Percentiles rank a stretch among this genome's conserved stretches.
Conservation (phyloP, 2,888 invertebrate genomes). For the Synergus laeviventris region DNA sequence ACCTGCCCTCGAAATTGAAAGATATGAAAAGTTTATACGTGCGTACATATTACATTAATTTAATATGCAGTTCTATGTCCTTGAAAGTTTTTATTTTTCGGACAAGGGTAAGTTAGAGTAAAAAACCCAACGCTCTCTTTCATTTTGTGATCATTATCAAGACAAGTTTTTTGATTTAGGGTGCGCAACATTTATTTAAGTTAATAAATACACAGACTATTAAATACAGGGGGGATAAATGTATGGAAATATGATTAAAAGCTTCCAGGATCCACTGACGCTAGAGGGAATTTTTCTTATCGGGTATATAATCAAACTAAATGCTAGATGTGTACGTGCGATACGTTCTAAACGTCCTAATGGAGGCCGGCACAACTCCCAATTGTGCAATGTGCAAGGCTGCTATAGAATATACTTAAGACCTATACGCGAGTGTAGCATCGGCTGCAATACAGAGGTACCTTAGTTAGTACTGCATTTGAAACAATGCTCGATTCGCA, state of each 20-base stretch:
- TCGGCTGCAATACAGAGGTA: slow-evolving; percentile 26
- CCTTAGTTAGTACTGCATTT: slow-evolving; percentile 37
- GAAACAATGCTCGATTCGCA: slow-evolving; percentile 37
- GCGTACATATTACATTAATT: background rate
- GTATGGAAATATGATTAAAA: slow-evolving; percentile 8
- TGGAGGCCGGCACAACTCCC: slow-evolving; percentile 53
- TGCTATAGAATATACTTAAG: slow-evolving; percentile 38
- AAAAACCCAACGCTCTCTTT: background rate
- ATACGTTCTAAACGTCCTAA: slow-evolving; percentile 52
- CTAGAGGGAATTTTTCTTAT: slow-evolving; percentile 51
- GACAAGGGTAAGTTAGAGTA: background rate
- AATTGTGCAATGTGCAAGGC: slow-evolving; percentile 45
- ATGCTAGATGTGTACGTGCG: slow-evolving; percentile 57
- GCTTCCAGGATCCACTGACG: background rate
- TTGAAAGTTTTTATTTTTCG: background rate
- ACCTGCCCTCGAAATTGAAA: slow-evolving; percentile 31
- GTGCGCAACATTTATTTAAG: too few species aligned
- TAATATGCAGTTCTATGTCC: background rate
- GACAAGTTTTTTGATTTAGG: too few species aligned
- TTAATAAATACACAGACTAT: too few species aligned
- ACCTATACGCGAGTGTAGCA: slow-evolving; percentile 36
- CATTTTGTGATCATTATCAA: too few species aligned
- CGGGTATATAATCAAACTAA: slow-evolving; percentile 49
- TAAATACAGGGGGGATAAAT: background rate
- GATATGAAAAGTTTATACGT: slow-evolving; percentile 6